A percentile compares a stretch with the other conserved stretches of the same genome.
Conservation (phyloP, 2,888 invertebrate species). For the Perizoma flavofasciatum region DNA sequence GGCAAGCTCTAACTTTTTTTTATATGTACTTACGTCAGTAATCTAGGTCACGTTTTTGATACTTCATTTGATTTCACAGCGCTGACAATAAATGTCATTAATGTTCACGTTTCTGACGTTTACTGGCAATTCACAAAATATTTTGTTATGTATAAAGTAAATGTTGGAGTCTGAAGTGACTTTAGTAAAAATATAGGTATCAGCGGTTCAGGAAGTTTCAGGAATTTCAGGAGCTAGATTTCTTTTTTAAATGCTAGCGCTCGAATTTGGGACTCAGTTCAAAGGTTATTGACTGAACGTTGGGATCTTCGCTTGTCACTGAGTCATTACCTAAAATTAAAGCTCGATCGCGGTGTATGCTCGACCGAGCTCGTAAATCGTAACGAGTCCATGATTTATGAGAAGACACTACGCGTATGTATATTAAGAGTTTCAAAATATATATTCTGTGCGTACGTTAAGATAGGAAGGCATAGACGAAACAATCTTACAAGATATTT, state of each 20-base stretch:
- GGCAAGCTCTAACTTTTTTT: slow-evolving; percentile 17
- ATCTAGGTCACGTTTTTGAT: slow-evolving; percentile 31
- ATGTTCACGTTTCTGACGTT: slow-evolving; percentile 33
- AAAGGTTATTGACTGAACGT: slow-evolving; percentile 10
- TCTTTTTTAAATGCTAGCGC: no score
- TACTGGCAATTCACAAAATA: slow-evolving; percentile 49
- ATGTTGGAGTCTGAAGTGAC: slow-evolving; percentile 32
- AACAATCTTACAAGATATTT: slow-evolving; percentile 22
- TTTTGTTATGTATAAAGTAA: slow-evolving; percentile 43
- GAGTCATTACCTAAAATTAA: slow-evolving; percentile 64
- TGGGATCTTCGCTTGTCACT: slow-evolving; percentile 49
- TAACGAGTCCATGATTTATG: slow-evolving; percentile 82
- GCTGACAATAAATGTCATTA: slow-evolving; percentile 35
- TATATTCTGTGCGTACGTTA: slow-evolving; percentile 44
- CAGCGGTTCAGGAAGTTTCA: slow-evolving; percentile 5
- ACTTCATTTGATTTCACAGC: slow-evolving; percentile 31
- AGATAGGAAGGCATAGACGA: slow-evolving; percentile 20
- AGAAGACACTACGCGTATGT: slow-evolving; percentile 55
- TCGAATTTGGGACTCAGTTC: not conserved
- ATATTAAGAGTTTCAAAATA: slow-evolving; percentile 67
- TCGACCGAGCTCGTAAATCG: slow-evolving; percentile 73
- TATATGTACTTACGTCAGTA: slow-evolving; percentile 17
- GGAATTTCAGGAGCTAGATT: not conserved
- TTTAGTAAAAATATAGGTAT: slow-evolving; percentile 22
- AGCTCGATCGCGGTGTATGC: slow-evolving; percentile 69